Percentiles rank a stretch among this genome's conserved stretches.
These are phyloP conservation scores for Phymastichus coffea DNA, from an alignment of 1,140 invertebrate species.

Conservation along the genomic window DNA sequence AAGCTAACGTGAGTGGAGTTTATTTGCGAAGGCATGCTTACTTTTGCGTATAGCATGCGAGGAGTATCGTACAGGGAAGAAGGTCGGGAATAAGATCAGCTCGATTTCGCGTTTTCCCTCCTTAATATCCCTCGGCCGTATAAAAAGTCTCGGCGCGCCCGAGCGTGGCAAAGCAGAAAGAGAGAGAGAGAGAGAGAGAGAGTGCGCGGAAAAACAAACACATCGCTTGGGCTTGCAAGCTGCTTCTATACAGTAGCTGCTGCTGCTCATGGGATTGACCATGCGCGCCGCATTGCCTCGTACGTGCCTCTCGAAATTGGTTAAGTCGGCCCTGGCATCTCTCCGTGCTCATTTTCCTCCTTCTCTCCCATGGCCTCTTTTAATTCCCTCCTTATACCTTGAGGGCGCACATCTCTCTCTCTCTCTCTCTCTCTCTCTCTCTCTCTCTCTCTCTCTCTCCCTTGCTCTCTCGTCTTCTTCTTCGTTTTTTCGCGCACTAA, in stretches of 20 bases:
- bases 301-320: constrained; percentile 43
- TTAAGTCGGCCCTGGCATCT: constrained; percentile 44
- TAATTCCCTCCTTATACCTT: constrained; percentile 19
- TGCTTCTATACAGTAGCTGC: not conserved
- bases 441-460: constrained; percentile 7
- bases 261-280: constrained; percentile 29
- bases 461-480: not conserved
- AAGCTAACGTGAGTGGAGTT: not conserved
- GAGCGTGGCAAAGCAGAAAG: constrained; percentile 23
- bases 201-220: constrained; percentile 30
- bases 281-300: constrained; percentile 29
- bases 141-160: constrained; percentile 20
- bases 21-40: no score
- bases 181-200: no score
- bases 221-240: not conserved
- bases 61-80: not conserved
- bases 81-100: constrained; percentile 29
- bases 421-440: not conserved
- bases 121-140: constrained; percentile 25
- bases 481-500: not conserved
- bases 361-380: not conserved
- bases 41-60: no score
- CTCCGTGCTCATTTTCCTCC: constrained; percentile 3
- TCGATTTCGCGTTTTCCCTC: constrained; percentile 27
- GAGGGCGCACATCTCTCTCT: not conserved